Base-by-base conservation (phyloP, 2,888 invertebrate genomes). In the Schrankia costaestrigalis region DNA sequence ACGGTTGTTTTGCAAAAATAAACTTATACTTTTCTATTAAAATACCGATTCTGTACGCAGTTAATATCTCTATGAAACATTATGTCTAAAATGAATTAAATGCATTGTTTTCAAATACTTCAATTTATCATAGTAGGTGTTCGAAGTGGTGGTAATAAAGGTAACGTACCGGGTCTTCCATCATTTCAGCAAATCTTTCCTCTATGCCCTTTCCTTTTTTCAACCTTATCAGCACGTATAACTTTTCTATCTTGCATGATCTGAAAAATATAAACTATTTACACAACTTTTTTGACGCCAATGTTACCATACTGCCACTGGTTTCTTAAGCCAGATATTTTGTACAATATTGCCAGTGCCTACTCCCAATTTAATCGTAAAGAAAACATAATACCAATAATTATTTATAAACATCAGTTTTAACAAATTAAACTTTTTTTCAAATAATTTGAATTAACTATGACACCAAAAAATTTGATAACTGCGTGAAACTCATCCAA, bases 131-230 rank as follows among this genome's bases (percentile, higher is more conserved):
- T 1, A 14, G 14, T 9, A 1, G 17, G 7, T 17, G 3, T 17
- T 7, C 17, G 2, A 9, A 5, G 5, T 14, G 10, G 2, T 26
- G 7, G 14, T 18, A 18, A 18, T 11, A 4, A 19, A 10, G 5
- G 6, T 28, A 17, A 15, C 47, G 48, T 39, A 58, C 58, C 11
- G 56, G 49, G 26, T 63, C 60, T 13, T 32, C 27, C 2, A 55
- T 11, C 11, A 56, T 38, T 0, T 50, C 41, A 7, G 33, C 4
- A 0, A 55, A 21, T 11, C 63, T 41, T 1, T 62, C 42, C n/a
- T 43, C 21, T 1, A 45, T 19, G 1, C 27, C 10, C 21, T 41
- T 48, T 1, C 52, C 47, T 30, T 46, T 57, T 34, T 62, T 61
- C 0, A 36, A 10, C 8, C 61, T 38, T 3, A 63, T 28, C 15